phyloP scores from a whole-genome alignment of 2,797 vertebrate genomes.

The Labroides dimidiatus region DNA sequence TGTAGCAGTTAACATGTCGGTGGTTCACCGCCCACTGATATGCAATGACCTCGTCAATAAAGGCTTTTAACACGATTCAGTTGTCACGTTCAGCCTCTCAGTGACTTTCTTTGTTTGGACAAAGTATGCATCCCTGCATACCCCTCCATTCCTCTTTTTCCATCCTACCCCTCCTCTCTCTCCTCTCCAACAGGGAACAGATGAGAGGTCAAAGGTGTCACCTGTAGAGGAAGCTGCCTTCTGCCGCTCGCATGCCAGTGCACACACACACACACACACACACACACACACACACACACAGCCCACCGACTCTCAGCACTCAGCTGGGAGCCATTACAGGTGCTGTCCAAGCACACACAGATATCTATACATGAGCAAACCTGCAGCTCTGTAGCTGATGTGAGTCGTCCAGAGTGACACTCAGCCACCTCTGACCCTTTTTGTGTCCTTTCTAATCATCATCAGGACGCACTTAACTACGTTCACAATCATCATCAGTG shows the following conservation, averaged over 20 bases:
- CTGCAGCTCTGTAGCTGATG: slow-evolving; percentile 40
- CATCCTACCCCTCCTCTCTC: slow-evolving; percentile 34
- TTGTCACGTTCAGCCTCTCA: slow-evolving; percentile 12
- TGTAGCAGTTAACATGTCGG: background rate
- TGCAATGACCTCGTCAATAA: slow-evolving; percentile 45
- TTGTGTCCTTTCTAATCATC: slow-evolving; percentile 78
- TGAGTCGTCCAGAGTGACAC: slow-evolving; percentile 65
- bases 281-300: slow-evolving; percentile 65
- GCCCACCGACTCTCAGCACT: slow-evolving; percentile 44
- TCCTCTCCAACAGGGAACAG: slow-evolving; percentile 82
- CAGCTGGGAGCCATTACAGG: slow-evolving; percentile 89
- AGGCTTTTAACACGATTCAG: slow-evolving; percentile 19
- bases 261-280: slow-evolving; percentile 61
- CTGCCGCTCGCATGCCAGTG: slow-evolving; percentile 84
- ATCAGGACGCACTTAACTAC: slow-evolving; percentile 74
- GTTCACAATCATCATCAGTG: slow-evolving; percentile 83
- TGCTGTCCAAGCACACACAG: slow-evolving; percentile 71
- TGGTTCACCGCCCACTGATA: background rate
- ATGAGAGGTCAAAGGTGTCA: slow-evolving; percentile 89
- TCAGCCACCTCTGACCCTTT: slow-evolving; percentile 72
- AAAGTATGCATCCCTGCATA: slow-evolving; percentile 32
- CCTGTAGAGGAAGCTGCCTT: slow-evolving; percentile 85
- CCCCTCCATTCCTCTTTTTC: slow-evolving; percentile 45
- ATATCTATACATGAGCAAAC: slow-evolving; percentile 47
- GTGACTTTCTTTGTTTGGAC: slow-evolving; percentile 6